A percentile compares a stretch with the other conserved stretches of the same genome.
Conservation (phyloP, 2,113 vertebrate species). For the Meles meles region DNA sequence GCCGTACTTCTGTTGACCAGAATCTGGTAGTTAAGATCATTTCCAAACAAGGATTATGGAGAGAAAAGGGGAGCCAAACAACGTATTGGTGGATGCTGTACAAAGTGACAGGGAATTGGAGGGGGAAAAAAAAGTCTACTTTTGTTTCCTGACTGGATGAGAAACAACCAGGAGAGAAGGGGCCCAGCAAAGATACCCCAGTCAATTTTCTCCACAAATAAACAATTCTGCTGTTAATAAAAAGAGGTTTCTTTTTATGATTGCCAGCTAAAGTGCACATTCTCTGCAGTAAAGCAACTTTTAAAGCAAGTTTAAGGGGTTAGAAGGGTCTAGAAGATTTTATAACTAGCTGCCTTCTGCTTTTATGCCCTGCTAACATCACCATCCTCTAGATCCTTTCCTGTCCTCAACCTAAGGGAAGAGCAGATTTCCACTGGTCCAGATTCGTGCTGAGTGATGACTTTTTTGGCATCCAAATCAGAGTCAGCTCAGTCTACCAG, state of each 20-base stretch:
- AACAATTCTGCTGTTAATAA: conserved; percentile 66
- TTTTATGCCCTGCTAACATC: neutral
- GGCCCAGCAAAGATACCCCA: conserved; percentile 41
- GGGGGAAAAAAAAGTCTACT: neutral
- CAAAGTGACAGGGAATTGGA: neutral
- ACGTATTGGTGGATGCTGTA: neutral
- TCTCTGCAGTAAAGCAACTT: conserved; percentile 60
- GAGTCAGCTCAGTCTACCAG: conserved; percentile 51
- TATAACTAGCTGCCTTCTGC: conserved; percentile 46
- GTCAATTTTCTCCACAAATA: conserved; percentile 62
- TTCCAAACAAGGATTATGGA: conserved; percentile 2
- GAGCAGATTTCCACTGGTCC: neutral
- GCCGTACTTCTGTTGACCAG: neutral
- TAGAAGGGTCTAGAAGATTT: conserved; percentile 44
- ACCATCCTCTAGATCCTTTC: neutral
- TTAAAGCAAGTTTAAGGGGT: conserved; percentile 62
- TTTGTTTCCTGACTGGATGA: neutral
- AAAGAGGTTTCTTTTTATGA: conserved; percentile 67
- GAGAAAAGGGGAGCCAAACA: neutral
- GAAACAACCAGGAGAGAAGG: conserved; percentile 17
- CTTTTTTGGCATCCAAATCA: conserved; percentile 48
- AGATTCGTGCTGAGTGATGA: conserved; percentile 49
- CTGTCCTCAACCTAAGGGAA: neutral
- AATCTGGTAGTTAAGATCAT: conserved; percentile 3
- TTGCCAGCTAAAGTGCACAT: conserved; percentile 54